Percentiles rank a stretch among this genome's conserved stretches.
phyloP scores from a whole-genome alignment of 2,888 invertebrate genomes.

The Polydrusus cervinus region DNA sequence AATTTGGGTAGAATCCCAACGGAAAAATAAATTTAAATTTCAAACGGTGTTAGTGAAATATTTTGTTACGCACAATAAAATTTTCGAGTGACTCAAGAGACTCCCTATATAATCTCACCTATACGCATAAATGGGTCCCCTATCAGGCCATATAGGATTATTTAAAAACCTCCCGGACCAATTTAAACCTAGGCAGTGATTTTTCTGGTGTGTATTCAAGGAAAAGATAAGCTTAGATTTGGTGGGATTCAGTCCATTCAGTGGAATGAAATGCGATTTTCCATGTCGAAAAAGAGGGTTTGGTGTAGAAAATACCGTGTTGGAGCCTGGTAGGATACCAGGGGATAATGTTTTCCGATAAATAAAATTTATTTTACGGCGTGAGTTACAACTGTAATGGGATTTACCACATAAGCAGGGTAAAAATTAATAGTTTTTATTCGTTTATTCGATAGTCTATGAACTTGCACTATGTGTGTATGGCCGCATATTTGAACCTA shows the following conservation, averaged over 20 bases:
- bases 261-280: constrained; percentile 32
- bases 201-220: constrained; percentile 30
- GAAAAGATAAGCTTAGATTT: constrained; percentile 26
- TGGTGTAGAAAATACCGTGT: constrained; percentile 27
- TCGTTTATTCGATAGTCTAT: background rate
- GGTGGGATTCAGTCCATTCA: constrained; percentile 19
- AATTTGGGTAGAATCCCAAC: background rate
- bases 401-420: constrained; percentile 12
- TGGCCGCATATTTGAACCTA: no score
- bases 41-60: background rate
- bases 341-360: constrained; percentile 27
- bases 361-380: constrained; percentile 24
- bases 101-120: constrained; percentile 20
- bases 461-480: no score
- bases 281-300: constrained; percentile 26
- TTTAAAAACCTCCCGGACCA: constrained; percentile 30
- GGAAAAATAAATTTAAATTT: constrained; percentile 8
- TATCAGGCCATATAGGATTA: constrained; percentile 37
- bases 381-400: constrained; percentile 20
- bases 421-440: background rate
- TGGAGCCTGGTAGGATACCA: constrained; percentile 15
- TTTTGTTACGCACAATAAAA: constrained; percentile 7
- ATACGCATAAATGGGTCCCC: constrained; percentile 16
- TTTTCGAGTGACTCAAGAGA: constrained; percentile 12
- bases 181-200: constrained; percentile 29